Conservation (phyloP, 2,113 vertebrate genomes). For the Indicator indicator region DNA sequence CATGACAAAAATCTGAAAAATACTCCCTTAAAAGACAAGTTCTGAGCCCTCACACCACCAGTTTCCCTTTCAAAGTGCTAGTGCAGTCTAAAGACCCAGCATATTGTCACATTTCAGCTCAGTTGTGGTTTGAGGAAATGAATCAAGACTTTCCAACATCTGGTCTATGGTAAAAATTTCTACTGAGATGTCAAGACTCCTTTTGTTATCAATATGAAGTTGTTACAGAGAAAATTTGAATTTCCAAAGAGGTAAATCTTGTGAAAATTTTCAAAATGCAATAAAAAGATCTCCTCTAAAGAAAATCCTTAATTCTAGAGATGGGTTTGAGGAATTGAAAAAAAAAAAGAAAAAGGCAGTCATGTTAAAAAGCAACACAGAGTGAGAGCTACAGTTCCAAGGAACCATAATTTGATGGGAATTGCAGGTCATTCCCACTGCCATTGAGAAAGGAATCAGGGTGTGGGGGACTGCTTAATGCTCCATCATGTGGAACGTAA, state of each 20-base stretch:
- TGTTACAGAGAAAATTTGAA: background rate
- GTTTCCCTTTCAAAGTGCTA: background rate
- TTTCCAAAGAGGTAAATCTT: background rate
- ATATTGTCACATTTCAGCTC: background rate
- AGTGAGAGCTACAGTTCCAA: background rate
- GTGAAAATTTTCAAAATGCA: background rate
- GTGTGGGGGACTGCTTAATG: slow-evolving; percentile 29
- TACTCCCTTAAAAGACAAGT: background rate
- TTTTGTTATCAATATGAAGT: background rate
- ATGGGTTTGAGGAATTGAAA: background rate
- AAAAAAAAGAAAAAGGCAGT: background rate
- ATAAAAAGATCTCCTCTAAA: background rate
- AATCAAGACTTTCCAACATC: background rate
- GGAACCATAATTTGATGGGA: slow-evolving; percentile 42
- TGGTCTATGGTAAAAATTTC: background rate
- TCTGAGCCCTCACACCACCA: background rate
- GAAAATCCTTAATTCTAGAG: background rate
- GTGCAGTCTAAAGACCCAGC: background rate
- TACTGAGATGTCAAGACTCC: background rate
- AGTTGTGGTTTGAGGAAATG: background rate
- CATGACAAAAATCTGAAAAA: background rate
- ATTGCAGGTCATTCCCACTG: slow-evolving; percentile 32
- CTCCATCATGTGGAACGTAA: slow-evolving; percentile 24
- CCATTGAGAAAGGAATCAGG: slow-evolving; percentile 8
- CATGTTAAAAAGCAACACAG: background rate